Evolutionary conservation across 2,888 invertebrate genomes (phyloP).

Genomic region (Lycia hirtaria): DNA sequence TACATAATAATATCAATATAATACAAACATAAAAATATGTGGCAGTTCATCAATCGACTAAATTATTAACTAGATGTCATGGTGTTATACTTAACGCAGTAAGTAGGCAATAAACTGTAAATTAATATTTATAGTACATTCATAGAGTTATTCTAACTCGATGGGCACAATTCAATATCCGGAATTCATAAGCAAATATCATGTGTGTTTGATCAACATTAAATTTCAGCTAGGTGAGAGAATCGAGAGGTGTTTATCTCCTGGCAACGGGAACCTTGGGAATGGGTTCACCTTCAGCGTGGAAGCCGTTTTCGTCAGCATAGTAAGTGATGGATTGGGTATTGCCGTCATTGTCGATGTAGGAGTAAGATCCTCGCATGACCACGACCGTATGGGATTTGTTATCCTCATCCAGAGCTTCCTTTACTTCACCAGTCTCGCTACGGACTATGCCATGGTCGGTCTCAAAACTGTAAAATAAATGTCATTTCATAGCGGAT

Average conservation of each 20-base stretch:
- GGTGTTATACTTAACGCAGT: neutral
- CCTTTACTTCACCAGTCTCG: slow-evolving; percentile 9
- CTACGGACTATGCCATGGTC: slow-evolving; percentile 3
- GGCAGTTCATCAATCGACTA: slow-evolving; percentile 1
- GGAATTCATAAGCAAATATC: slow-evolving; percentile 13
- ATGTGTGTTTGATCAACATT: neutral
- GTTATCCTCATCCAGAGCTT: slow-evolving; percentile 81
- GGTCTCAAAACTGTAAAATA: slow-evolving; percentile 11
- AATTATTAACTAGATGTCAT: neutral
- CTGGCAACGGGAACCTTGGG: slow-evolving; percentile 71
- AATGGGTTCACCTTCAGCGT: slow-evolving; percentile 86
- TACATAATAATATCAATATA: neutral
- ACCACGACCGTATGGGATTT: slow-evolving; percentile 84
- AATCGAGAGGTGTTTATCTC: slow-evolving; percentile 11
- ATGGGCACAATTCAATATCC: slow-evolving; percentile 7
- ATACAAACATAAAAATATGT: neutral
- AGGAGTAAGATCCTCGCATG: slow-evolving; percentile 86
- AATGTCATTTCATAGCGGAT: too few species aligned
- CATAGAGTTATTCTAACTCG: too few species aligned
- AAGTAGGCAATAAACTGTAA: too few species aligned
- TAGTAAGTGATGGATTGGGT: slow-evolving; percentile 80
- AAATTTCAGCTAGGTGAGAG: neutral
- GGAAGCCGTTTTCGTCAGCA: slow-evolving; percentile 88
- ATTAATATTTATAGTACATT: too few species aligned
- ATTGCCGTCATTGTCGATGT: slow-evolving; percentile 84